Evolutionary conservation across 2,888 invertebrate species (phyloP).

Genomic region (Anarsia innoxiella): DNA sequence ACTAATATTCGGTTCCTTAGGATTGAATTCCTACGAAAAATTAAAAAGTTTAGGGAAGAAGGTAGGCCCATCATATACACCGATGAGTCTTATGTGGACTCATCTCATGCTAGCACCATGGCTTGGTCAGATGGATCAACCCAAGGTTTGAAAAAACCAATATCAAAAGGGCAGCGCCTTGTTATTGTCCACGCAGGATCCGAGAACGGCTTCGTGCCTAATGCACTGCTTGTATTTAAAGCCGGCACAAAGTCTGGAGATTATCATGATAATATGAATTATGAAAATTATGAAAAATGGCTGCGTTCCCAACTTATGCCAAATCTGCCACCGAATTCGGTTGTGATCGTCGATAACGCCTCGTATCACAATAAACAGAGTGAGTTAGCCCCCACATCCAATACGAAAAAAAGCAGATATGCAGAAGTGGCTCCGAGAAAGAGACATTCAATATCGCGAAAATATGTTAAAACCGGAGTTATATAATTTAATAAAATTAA

Average conservation of each 20-base stretch:
- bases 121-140: slow-evolving; percentile 11
- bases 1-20: slow-evolving; percentile 20
- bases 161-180: slow-evolving; percentile 22
- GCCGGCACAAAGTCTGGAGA: slow-evolving; percentile 24
- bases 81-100: slow-evolving; percentile 10
- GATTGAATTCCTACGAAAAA: slow-evolving; percentile 21
- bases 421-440: slow-evolving; percentile 22
- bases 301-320: slow-evolving; percentile 24
- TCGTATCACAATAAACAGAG: slow-evolving; percentile 25
- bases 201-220: slow-evolving; percentile 15
- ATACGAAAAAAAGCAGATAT: slow-evolving; percentile 21
- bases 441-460: not conserved
- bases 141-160: slow-evolving; percentile 14
- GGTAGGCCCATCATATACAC: slow-evolving; percentile 12
- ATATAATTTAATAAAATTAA: slow-evolving; percentile 9
- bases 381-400: slow-evolving; percentile 19
- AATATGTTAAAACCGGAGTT: slow-evolving; percentile 11
- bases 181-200: slow-evolving; percentile 18
- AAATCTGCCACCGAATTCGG: slow-evolving; percentile 24
- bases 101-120: slow-evolving; percentile 8
- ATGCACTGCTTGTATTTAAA: slow-evolving; percentile 21
- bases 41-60: slow-evolving; percentile 9
- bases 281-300: slow-evolving; percentile 26
- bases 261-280: slow-evolving; percentile 30
- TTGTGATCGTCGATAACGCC: slow-evolving; percentile 24